Percentiles rank a stretch among this genome's conserved stretches.
Conservation (phyloP, 2,113 vertebrate genomes). For the Oryzias celebensis region DNA sequence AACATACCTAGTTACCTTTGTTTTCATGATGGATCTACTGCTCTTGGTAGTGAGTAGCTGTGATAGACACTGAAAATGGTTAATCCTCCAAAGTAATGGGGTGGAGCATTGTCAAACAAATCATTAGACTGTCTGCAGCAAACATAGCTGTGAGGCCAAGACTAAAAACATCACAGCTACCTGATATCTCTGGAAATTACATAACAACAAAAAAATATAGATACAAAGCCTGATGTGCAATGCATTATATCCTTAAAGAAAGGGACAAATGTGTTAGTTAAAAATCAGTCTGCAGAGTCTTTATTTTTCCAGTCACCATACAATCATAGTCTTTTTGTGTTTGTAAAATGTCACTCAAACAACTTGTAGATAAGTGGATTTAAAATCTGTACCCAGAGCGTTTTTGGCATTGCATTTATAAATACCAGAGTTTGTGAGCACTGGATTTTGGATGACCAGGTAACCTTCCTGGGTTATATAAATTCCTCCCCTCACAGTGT, state of each 20-base stretch:
- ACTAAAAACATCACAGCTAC: too few species aligned
- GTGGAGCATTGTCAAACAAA: too few species aligned
- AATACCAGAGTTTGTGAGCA: slow-evolving; percentile 80
- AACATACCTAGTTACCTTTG: too few species aligned
- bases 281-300: slow-evolving; percentile 5
- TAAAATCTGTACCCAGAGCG: slow-evolving; percentile 79
- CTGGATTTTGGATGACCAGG: slow-evolving; percentile 75
- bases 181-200: too few species aligned
- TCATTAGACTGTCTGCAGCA: too few species aligned
- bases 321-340: slow-evolving; percentile 9
- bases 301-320: slow-evolving; percentile 1
- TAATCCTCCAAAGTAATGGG: too few species aligned
- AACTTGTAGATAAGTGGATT: slow-evolving; percentile 81
- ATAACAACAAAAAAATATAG: too few species aligned
- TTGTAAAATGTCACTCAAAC: slow-evolving; percentile 47
- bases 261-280: not conserved
- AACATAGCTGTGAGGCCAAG: too few species aligned
- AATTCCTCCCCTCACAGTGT: slow-evolving; percentile 69
- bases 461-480: slow-evolving; percentile 77
- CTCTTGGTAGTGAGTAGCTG: too few species aligned
- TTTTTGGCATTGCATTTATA: slow-evolving; percentile 83
- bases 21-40: too few species aligned
- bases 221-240: slow-evolving; percentile 6
- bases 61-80: too few species aligned
- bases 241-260: slow-evolving; percentile 1